Percentiles rank a stretch among this genome's conserved stretches.
Evolutionary conservation across 1,140 invertebrate species (phyloP).

Genomic region (Zaprionus capensis): DNA sequence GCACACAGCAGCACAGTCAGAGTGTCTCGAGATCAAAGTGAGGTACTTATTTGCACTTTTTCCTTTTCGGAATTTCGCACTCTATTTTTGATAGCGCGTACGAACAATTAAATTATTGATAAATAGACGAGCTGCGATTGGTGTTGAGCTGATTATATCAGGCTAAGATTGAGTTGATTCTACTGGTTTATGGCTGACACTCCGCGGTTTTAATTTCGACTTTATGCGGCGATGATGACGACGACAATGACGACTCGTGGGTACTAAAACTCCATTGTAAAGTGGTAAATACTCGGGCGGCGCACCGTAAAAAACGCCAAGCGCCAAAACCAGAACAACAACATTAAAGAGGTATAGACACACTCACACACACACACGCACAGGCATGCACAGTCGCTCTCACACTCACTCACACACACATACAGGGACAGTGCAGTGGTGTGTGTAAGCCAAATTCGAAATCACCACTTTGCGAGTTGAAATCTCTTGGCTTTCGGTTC

Average conservation of each 20-base stretch:
- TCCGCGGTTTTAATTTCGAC: conserved; percentile 82
- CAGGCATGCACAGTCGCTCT: conserved; percentile 20
- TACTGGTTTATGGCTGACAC: conserved; percentile 78
- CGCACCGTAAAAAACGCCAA: conserved; percentile 80
- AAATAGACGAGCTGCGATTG: conserved; percentile 45
- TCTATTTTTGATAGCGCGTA: conserved; percentile 15
- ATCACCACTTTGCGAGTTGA: conserved; percentile 78
- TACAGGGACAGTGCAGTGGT: conserved; percentile 14
- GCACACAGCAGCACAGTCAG: conserved; percentile 13
- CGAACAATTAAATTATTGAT: conserved; percentile 36
- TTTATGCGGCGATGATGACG: conserved; percentile 82
- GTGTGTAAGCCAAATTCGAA: conserved; percentile 69
- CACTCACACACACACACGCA: conserved; percentile 10
- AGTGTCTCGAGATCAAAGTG: background rate
- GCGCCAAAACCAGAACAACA: conserved; percentile 82
- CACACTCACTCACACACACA: conserved; percentile 29
- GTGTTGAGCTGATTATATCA: conserved; percentile 57
- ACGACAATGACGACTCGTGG: conserved; percentile 81
- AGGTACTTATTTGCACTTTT: background rate
- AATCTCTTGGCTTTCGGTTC: conserved; percentile 70
- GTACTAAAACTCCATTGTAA: conserved; percentile 83
- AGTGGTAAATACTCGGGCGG: conserved; percentile 83
- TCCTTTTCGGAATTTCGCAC: background rate
- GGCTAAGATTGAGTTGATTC: conserved; percentile 60
- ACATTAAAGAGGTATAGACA: conserved; percentile 65